Conservation (phyloP, 2,888 invertebrate species). For the Acrobeloides nanus region DNA sequence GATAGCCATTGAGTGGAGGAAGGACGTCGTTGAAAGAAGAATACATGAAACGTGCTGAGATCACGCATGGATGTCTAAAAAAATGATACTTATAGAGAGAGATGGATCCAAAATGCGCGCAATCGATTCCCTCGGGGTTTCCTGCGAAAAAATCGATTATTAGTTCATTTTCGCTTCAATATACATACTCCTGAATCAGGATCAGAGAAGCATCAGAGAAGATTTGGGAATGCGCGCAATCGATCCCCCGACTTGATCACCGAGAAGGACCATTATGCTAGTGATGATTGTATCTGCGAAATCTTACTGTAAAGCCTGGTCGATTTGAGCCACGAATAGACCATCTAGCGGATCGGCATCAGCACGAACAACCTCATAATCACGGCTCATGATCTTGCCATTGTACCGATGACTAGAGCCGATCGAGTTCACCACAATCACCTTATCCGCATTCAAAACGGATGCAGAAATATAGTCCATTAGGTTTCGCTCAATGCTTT, state of each 20-base stretch:
- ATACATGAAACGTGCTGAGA: slow-evolving; percentile 46
- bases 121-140: not conserved
- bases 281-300: not conserved
- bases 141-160: slow-evolving; percentile 2
- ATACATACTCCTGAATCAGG: no score
- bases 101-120: not conserved
- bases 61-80: slow-evolving; percentile 45
- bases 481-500: slow-evolving; percentile 44
- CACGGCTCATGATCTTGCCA: slow-evolving; percentile 19
- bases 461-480: slow-evolving; percentile 45
- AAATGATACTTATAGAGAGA: slow-evolving; percentile 3
- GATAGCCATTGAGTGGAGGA: slow-evolving; percentile 35
- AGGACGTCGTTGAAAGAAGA: slow-evolving; percentile 34
- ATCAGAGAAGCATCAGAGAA: no score
- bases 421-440: slow-evolving; percentile 48
- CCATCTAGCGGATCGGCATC: slow-evolving; percentile 29
- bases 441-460: slow-evolving; percentile 44
- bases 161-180: no score
- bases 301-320: slow-evolving; percentile 35
- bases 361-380: slow-evolving; percentile 30
- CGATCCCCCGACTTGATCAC: no score
- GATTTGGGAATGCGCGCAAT: no score
- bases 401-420: slow-evolving; percentile 41
- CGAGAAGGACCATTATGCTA: no score
- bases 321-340: slow-evolving; percentile 44